Evolutionary conservation across 2,888 invertebrate genomes (phyloP).

Genomic region (Drosophila siamana): DNA sequence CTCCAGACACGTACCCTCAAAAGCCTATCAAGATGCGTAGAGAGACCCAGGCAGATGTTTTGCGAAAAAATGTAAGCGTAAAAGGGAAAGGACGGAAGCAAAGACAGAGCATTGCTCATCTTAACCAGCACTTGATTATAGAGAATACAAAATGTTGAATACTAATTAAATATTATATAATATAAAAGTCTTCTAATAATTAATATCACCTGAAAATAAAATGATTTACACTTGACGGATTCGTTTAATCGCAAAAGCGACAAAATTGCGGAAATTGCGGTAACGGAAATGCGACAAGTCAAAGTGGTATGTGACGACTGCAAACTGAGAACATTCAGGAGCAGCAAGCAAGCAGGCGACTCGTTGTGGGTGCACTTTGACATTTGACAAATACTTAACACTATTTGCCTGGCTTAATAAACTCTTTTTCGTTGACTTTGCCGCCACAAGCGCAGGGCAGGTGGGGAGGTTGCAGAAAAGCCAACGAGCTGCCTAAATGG

Average conservation of each 20-base stretch:
- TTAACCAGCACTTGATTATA: constrained; percentile 19
- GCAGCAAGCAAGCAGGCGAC: background rate
- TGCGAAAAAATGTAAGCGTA: constrained; percentile 30
- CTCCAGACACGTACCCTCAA: constrained; percentile 60
- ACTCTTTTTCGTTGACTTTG: constrained; percentile 74
- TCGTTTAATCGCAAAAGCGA: constrained; percentile 6
- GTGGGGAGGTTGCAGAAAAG: constrained; percentile 8
- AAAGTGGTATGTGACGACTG: constrained; percentile 36
- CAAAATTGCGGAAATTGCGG: constrained; percentile 56
- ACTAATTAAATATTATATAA: too few relatives aligned
- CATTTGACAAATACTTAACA: constrained; percentile 81
- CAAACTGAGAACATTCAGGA: constrained; percentile 20
- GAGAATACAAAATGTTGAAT: background rate
- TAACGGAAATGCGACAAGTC: constrained; percentile 52
- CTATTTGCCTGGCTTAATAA: constrained; percentile 79
- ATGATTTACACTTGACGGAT: constrained; percentile 30
- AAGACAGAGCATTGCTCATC: constrained; percentile 25
- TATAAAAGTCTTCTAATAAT: too few relatives aligned
- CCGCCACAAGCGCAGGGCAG: constrained; percentile 44
- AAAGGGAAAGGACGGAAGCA: constrained; percentile 21
- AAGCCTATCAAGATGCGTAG: constrained; percentile 65
- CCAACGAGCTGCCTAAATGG: background rate
- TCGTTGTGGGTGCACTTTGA: constrained; percentile 49
- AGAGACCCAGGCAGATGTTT: constrained; percentile 24
- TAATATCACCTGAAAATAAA: too few relatives aligned